These are phyloP conservation scores for Pipistrellus pygmaeus DNA, from an alignment of 2,797 vertebrate species.

Conservation along the genomic window DNA sequence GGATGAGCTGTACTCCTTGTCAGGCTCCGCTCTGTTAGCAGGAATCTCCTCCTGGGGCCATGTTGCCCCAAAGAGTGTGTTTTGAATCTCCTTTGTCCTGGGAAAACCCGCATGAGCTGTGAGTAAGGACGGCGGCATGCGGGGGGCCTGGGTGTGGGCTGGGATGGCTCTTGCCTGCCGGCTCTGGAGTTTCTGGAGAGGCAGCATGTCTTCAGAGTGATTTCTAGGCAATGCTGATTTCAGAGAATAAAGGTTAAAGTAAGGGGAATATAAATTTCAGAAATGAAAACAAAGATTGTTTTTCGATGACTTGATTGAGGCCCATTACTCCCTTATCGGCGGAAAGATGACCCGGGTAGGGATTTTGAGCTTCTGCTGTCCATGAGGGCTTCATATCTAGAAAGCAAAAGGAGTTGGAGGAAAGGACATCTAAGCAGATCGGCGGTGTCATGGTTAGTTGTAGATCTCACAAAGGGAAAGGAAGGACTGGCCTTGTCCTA, in stretches of 20 bases:
- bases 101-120: constrained; percentile 56
- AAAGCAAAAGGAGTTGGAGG: background rate
- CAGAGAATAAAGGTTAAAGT: constrained; percentile 37
- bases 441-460: background rate
- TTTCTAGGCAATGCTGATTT: constrained; percentile 55
- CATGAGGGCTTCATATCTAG: background rate
- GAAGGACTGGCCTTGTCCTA: background rate
- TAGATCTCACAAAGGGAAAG: background rate
- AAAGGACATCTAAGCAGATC: background rate
- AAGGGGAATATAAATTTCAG: background rate
- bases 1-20: constrained; percentile 31
- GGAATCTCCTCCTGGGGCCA: constrained; percentile 70
- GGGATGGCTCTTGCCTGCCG: background rate
- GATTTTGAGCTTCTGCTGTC: background rate
- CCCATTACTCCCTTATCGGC: background rate
- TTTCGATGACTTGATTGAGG: background rate
- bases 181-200: constrained; percentile 60
- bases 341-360: background rate
- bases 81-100: constrained; percentile 69
- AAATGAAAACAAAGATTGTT: constrained; percentile 11
- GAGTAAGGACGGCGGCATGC: constrained; percentile 52
- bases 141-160: background rate
- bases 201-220: constrained; percentile 36
- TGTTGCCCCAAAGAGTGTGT: constrained; percentile 66
- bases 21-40: constrained; percentile 52